Conservation (phyloP, 2,888 invertebrate species). For the Elegia similella region DNA sequence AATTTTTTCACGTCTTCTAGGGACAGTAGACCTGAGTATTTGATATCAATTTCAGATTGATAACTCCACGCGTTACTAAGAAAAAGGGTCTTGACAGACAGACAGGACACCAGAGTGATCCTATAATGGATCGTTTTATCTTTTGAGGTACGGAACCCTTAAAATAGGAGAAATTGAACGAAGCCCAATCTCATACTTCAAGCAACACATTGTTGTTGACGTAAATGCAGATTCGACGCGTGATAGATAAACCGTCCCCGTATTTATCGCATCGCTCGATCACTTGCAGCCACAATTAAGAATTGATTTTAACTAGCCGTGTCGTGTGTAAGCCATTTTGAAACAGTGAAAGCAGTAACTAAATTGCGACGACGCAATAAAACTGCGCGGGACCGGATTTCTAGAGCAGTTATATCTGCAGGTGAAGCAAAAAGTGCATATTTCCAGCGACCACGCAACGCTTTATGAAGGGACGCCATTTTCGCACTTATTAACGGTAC, state of each 20-base stretch:
- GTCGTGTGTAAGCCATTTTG: conserved; percentile 29
- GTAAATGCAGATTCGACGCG: conserved; percentile 15
- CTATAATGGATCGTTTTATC: too few species aligned
- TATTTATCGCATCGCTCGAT: conserved; percentile 38
- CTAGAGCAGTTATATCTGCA: conserved; percentile 32
- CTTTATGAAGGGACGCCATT: conserved; percentile 40
- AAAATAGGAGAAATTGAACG: conserved; percentile 4
- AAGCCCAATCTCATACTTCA: background rate
- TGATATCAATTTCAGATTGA: too few species aligned
- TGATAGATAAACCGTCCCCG: conserved; percentile 40
- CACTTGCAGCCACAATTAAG: conserved; percentile 34
- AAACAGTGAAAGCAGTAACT: conserved; percentile 35
- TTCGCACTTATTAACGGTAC: conserved; percentile 60
- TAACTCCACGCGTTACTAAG: too few species aligned
- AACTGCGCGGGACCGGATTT: conserved; percentile 29
- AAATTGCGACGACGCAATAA: conserved; percentile 28
- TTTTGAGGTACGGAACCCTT: too few species aligned
- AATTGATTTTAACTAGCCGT: conserved; percentile 32
- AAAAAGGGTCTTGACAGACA: too few species aligned
- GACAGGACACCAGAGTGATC: too few species aligned
- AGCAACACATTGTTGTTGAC: background rate
- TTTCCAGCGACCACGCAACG: conserved; percentile 31
- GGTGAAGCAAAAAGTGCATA: conserved; percentile 38
- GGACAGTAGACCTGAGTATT: too few species aligned
- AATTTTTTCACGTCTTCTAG: too few species aligned